These are phyloP conservation scores for Drosophila navojoa DNA, from an alignment of 1,140 invertebrate genomes.

Conservation along the genomic window DNA sequence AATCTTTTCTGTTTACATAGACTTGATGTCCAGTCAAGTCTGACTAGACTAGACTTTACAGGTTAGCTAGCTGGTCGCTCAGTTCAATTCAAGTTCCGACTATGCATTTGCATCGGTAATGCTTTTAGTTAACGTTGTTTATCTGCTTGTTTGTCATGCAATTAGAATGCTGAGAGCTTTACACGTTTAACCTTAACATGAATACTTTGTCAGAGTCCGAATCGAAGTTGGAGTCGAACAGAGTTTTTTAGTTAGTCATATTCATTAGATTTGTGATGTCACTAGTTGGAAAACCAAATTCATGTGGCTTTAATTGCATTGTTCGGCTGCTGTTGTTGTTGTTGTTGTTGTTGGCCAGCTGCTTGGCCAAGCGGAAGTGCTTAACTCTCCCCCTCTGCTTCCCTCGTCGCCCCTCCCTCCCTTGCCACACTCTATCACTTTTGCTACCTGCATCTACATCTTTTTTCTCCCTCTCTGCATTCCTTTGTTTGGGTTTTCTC, in stretches of 20 bases:
- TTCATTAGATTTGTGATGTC: slow-evolving; percentile 43
- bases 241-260: slow-evolving; percentile 39
- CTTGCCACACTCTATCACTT: too few relatives aligned
- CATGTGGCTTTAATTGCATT: slow-evolving; percentile 38
- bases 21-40: too few relatives aligned
- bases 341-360: slow-evolving; percentile 23
- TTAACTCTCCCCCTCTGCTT: slow-evolving; percentile 16
- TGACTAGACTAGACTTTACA: not conserved
- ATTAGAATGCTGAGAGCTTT: slow-evolving; percentile 60
- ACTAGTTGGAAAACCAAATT: slow-evolving; percentile 21
- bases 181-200: slow-evolving; percentile 74
- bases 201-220: slow-evolving; percentile 40
- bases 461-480: not conserved
- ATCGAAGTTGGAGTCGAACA: slow-evolving; percentile 33
- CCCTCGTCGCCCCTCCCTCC: not conserved
- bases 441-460: not conserved
- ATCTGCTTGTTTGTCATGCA: slow-evolving; percentile 34
- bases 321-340: slow-evolving; percentile 3
- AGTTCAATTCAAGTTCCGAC: not conserved
- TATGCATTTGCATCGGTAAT: slow-evolving; percentile 13
- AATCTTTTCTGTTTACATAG: too few relatives aligned
- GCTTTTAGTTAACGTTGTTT: not conserved
- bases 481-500: not conserved
- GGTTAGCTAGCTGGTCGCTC: not conserved
- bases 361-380: slow-evolving; percentile 49